Evolutionary conservation across 2,113 vertebrate genomes (phyloP), one percentile per base, ranked within the genome.

Genomic region (Ochotona princeps): DNA sequence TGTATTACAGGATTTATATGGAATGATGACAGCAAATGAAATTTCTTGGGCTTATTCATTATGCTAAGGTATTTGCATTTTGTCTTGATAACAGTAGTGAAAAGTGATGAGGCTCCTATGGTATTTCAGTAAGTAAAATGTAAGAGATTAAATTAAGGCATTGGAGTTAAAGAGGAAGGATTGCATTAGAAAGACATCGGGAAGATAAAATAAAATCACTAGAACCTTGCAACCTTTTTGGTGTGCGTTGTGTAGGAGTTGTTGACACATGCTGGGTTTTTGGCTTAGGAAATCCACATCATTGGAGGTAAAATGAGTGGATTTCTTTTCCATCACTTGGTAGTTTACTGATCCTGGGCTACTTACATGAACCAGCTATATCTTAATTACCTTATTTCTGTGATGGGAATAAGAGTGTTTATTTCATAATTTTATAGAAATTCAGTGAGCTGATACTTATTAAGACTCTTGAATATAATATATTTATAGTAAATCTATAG

Each of bases 361-460:
- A 90, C 21, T 75, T 30, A 49, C 26, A 23, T 23, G 47, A 74
- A 49, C 21, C 26, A 26, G 57, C 6, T 89, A 8, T 57, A 51
- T 54, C 44, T 94, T 75, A 38, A 26, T 76, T 89, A 44, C 7
- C 4, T 83, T 83, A 28, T 32, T 3, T 51, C 26, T 12, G 15
- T 57, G 79, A 44, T 90, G 18, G 30, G 11, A 73, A 18, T 57
- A 54, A 32, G 35, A 54, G 12, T 54, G 14, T 4, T 35, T 60
- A 92, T 51, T 92, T 73, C 28, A 57, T 44, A 32, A 17, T 69
- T 94, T 87, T 73, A 10, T 54, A 35, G 63, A 32, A 91, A 63
- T 80, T 51, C 8, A 87, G 20, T 83, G 17, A 83, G 11, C 28
- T 44, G 51, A 66, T 12, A 63, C 67, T 61, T 84, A 70, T 69